Conservation (phyloP, 2,113 vertebrate species). For the Leptobrachium leishanense region DNA sequence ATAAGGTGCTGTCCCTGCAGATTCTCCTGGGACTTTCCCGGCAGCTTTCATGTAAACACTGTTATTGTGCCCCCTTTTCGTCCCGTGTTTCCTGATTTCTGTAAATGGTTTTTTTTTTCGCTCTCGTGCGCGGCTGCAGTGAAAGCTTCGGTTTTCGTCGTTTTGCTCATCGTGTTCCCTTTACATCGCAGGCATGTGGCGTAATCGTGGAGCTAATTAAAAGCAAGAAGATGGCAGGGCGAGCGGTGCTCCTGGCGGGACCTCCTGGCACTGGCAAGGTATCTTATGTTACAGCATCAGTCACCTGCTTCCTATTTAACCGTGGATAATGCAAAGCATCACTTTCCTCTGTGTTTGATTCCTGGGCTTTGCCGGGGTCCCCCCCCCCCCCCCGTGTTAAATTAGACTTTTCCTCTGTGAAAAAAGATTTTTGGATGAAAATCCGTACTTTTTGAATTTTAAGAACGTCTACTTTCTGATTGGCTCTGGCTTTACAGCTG, state of each 20-base stretch:
- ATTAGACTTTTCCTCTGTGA: constrained; percentile 3
- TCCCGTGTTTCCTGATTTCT: neutral
- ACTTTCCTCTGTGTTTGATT: neutral
- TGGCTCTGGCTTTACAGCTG: too few species aligned
- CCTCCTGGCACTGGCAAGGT: constrained; percentile 98
- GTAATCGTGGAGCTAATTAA: constrained; percentile 96
- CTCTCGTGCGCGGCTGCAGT: neutral
- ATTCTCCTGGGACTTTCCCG: too few species aligned
- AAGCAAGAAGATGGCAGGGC: constrained; percentile 96
- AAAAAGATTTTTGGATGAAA: too few species aligned
- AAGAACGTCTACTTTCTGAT: too few species aligned
- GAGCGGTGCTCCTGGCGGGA: constrained; percentile 90
- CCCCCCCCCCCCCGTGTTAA: neutral
- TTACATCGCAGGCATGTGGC: constrained; percentile 82
- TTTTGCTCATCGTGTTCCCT: constrained; percentile 4
- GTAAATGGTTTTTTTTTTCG: neutral
- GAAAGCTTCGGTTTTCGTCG: neutral
- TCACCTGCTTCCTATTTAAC: constrained; percentile 43
- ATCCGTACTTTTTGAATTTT: too few species aligned
- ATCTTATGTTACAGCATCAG: constrained; percentile 24
- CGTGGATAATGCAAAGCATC: constrained; percentile 12
- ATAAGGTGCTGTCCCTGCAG: too few species aligned
- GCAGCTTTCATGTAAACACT: neutral
- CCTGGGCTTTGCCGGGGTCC: too few species aligned
- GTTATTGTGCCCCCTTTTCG: neutral